Evolutionary conservation across 2,888 invertebrate genomes (phyloP), one percentile per base, ranked within the genome.

Genomic region (Sesia apiformis): DNA sequence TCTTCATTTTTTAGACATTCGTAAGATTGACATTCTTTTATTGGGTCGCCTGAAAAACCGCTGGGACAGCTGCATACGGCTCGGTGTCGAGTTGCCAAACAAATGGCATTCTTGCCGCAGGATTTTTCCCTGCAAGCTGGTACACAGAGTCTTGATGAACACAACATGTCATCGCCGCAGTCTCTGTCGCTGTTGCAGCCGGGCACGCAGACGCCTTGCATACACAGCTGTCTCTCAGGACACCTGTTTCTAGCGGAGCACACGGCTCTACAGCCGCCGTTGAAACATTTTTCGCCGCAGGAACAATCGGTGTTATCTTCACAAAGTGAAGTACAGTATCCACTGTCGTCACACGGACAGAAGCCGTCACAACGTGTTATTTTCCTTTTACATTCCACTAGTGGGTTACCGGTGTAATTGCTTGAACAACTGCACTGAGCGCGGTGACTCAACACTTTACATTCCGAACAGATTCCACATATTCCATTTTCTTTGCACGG

Each of bases 21-120:
- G 61, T 94, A 93, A 59, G 93, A 91, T 58, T 92, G 91, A 67
- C 96, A 96, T 68, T 93, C 92, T 60, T 91, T 92, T 56, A 91
- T 92, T 0, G 96, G 95, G 72, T 96, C 95, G 0, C 96, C 96
- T 62, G 94, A 94, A 70, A 91, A 95, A 8, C 97, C 96, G 69
- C 95, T 95, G 0, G 96, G 96, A 72, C 97, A 97, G 57, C 95
- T 91, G 73, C 97, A 97, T 3, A 97, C 91, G 51, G 95, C 94
- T 49, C 95, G 91, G 78, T 97, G 97, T 62, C 94, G 94, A 3
- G 94, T 93, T 0, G 95, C 93, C 60, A 93, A 91, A 72, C 97
- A 97, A 1, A 95, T 72, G 0, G 97, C 96, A 73, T 95, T 94
- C 62, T 91, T 92, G 4, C 97, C 97, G 66, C 97, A 97, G 1